A percentile compares a stretch with the other conserved stretches of the same genome.
phyloP scores from a whole-genome alignment of 2,888 invertebrate genomes.

The Microdon myrmicae region DNA sequence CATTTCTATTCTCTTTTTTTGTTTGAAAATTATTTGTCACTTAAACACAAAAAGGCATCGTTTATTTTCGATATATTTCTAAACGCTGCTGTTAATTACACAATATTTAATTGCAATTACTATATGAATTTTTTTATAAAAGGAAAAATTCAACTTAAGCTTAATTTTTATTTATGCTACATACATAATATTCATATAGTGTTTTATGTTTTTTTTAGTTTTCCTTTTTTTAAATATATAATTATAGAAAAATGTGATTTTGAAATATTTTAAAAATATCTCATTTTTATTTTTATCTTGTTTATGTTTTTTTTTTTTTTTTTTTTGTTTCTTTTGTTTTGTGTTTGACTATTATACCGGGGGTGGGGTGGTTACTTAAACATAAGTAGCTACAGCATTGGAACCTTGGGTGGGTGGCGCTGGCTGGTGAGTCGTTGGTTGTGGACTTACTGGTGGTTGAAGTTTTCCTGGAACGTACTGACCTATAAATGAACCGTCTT shows the following conservation, averaged over 20 bases:
- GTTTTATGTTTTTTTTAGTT: slow-evolving; percentile 24
- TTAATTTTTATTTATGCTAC: slow-evolving; percentile 38
- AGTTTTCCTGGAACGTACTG: slow-evolving; percentile 90
- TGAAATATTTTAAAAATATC: slow-evolving; percentile 41
- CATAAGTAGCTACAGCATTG: slow-evolving; percentile 73
- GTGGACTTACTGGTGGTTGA: slow-evolving; percentile 71
- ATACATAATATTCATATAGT: slow-evolving; percentile 32
- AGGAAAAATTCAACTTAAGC: too few species aligned
- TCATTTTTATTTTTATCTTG: slow-evolving; percentile 18
- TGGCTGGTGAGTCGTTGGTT: slow-evolving; percentile 63
- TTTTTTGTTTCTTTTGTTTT: slow-evolving; percentile 14
- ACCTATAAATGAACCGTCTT: slow-evolving; percentile 97
- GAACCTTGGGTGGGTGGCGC: slow-evolving; percentile 68
- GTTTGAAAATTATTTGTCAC: slow-evolving; percentile 21
- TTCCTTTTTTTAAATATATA: slow-evolving; percentile 27
- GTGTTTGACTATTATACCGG: slow-evolving; percentile 1
- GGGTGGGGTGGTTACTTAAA: slow-evolving; percentile 66
- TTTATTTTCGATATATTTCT: too few species aligned
- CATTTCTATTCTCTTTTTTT: too few species aligned
- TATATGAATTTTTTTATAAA: too few species aligned
- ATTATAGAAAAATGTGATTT: slow-evolving; percentile 17
- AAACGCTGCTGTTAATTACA: too few species aligned
- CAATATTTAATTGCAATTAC: too few species aligned
- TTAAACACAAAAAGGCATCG: slow-evolving; percentile 19
- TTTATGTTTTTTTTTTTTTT: slow-evolving; percentile 5